A percentile compares a stretch with the other conserved stretches of the same genome.
phyloP scores from a whole-genome alignment of 1,140 invertebrate genomes.

The Panulirus ornatus region DNA sequence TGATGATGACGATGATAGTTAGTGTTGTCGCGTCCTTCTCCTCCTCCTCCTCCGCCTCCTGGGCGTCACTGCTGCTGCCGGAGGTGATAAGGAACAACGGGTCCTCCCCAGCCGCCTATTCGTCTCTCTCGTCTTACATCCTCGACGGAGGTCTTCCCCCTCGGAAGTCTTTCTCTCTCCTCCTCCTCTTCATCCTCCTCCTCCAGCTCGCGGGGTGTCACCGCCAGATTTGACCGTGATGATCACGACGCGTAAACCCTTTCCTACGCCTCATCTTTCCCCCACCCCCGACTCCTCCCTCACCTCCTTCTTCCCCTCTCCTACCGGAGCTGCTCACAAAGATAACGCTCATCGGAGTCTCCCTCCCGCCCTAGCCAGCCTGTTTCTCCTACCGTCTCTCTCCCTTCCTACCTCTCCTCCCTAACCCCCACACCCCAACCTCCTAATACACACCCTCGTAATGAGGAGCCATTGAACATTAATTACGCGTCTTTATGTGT shows the following conservation, averaged over 20 bases:
- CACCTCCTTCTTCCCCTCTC: not conserved
- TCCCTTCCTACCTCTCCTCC: not conserved
- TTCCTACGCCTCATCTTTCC: no score
- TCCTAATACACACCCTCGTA: not conserved
- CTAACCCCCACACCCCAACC: not conserved
- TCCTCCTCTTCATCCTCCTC: not conserved
- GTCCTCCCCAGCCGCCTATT: no score
- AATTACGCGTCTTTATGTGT: not conserved
- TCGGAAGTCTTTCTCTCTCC: no score
- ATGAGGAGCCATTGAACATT: not conserved
- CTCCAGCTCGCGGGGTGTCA: no score
- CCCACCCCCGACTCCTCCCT: not conserved
- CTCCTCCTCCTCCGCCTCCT: not conserved
- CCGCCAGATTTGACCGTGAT: no score
- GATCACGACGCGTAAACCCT: no score
- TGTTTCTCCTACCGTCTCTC: not conserved
- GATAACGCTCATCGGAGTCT: no score
- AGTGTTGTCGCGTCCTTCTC: not conserved
- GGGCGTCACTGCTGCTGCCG: no score
- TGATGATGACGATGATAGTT: no score
- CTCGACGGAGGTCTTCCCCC: no score
- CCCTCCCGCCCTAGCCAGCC: not conserved
- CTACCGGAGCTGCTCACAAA: not conserved
- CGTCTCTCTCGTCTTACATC: no score
- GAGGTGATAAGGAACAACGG: no score